phyloP scores from a whole-genome alignment of 2,888 invertebrate species.

The Stegana nigrithorax region DNA sequence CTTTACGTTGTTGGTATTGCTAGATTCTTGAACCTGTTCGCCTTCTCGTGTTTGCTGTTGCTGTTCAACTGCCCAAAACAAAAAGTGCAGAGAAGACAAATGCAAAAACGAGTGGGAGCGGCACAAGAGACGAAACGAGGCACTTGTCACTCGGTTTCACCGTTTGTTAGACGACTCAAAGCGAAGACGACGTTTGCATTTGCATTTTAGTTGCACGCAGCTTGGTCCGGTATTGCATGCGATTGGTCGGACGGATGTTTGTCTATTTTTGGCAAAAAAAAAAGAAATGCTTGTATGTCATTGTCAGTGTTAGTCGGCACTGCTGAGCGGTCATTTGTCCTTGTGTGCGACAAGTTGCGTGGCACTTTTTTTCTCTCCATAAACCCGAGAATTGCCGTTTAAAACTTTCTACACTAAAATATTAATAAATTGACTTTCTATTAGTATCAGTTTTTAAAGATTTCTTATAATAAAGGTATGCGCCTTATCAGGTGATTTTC shows the following conservation, averaged over 20 bases:
- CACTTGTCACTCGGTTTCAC: constrained; percentile 15
- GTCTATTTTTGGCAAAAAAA: constrained; percentile 13
- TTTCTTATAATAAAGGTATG: no score
- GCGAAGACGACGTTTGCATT: not conserved
- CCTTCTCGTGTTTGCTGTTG: constrained; percentile 39
- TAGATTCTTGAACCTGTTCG: constrained; percentile 51
- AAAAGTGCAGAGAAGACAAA: constrained; percentile 25
- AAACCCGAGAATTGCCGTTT: no score
- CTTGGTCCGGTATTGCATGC: no score
- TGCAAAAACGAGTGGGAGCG: constrained; percentile 44
- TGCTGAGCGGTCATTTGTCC: not conserved
- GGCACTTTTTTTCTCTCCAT: no score
- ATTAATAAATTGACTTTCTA: no score
- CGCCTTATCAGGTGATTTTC: no score
- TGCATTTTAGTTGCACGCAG: no score
- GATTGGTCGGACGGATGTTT: no score
- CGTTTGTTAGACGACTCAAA: not conserved
- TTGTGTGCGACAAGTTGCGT: not conserved
- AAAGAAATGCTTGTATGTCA: constrained; percentile 8
- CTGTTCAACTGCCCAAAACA: constrained; percentile 33
- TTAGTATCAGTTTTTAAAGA: no score
- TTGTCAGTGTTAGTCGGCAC: not conserved
- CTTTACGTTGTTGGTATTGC: no score
- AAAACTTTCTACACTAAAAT: no score
- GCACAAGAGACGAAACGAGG: no score